Evolutionary conservation across 2,113 vertebrate species (phyloP).

Genomic region (Corvus cornix): DNA sequence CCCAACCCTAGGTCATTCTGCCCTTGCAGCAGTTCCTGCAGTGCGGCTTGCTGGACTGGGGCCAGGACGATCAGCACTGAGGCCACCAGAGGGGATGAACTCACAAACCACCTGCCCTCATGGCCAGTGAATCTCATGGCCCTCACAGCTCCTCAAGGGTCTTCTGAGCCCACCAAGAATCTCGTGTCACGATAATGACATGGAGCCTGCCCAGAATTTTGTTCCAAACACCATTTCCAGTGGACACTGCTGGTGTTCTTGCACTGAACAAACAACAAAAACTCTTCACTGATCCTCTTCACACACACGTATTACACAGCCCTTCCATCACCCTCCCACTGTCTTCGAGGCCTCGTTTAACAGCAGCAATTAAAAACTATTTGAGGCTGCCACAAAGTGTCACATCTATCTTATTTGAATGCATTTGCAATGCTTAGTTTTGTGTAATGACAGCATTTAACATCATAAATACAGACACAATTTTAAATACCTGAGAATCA

Average conservation of each 20-base stretch:
- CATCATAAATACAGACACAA: accelerated
- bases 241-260: neutral
- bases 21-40: accelerated
- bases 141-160: neutral
- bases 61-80: accelerated
- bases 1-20: accelerated
- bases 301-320: too few species aligned
- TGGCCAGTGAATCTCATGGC: neutral
- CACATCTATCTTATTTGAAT: neutral
- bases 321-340: neutral
- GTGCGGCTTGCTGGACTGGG: accelerated
- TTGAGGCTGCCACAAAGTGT: neutral
- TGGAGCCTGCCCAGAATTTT: accelerated
- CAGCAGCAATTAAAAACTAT: neutral
- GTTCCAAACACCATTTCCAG: neutral
- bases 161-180: neutral
- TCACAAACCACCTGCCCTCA: neutral
- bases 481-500: neutral
- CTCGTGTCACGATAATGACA: neutral
- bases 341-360: neutral
- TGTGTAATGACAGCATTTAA: neutral
- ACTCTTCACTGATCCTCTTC: neutral
- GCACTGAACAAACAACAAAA: neutral
- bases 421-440: neutral
- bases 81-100: neutral